phyloP scores from a whole-genome alignment of 2,113 vertebrate species.

The Cepphus grylle region DNA sequence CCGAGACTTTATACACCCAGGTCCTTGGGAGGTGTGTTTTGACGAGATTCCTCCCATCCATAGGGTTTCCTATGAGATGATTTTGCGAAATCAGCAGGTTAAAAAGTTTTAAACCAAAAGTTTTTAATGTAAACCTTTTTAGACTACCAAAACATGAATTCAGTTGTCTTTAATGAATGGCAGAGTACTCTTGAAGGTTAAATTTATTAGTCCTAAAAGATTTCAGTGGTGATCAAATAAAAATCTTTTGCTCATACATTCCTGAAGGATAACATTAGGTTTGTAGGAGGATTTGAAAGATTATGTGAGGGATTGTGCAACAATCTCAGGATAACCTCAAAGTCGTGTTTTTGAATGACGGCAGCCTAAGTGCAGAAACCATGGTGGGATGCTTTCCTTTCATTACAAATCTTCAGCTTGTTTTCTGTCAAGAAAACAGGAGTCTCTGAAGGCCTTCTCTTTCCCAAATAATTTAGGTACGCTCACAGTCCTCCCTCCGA shows the following conservation, averaged over 20 bases:
- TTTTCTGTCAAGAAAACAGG: background rate
- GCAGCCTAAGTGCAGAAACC: background rate
- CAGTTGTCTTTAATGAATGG: background rate
- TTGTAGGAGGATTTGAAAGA: conserved; percentile 2
- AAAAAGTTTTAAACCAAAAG: background rate
- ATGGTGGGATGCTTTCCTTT: background rate
- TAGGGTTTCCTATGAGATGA: background rate
- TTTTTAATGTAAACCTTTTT: background rate
- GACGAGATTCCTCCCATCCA: background rate
- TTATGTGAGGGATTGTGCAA: background rate
- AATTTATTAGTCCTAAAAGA: background rate
- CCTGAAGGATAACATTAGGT: background rate
- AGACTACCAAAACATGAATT: background rate
- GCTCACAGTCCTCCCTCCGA: background rate
- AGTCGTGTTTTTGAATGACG: background rate
- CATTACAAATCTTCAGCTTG: background rate
- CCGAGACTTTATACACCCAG: background rate
- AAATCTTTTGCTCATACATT: background rate
- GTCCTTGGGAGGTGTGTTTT: background rate
- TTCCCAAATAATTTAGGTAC: background rate
- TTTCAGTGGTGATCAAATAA: background rate
- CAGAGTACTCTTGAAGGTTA: background rate
- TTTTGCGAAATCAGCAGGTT: background rate
- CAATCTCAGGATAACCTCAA: background rate
- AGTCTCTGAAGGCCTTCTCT: background rate